Conservation (phyloP, 2,888 invertebrate species). For the Synanthedon myopaeformis region DNA sequence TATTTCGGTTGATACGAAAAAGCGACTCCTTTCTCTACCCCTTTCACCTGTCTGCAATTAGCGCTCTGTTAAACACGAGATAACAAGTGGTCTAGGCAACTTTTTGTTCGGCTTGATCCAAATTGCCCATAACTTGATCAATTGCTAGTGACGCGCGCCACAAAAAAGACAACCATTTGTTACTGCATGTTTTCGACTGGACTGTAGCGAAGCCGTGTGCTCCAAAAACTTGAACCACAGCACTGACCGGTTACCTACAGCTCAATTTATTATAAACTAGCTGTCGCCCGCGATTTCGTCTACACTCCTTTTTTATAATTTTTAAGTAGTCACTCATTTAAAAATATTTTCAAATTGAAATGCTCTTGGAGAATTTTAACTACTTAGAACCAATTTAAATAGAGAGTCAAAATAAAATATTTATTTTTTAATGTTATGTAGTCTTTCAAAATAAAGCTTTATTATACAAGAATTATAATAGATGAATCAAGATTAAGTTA, state of each 20-base stretch:
- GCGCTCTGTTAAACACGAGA: slow-evolving; percentile 59
- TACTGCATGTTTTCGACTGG: slow-evolving; percentile 6
- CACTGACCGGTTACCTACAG: no score
- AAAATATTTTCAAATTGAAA: no score
- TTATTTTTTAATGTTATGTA: no score
- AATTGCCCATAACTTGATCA: slow-evolving; percentile 33
- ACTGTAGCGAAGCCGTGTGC: slow-evolving; percentile 5
- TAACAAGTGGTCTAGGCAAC: slow-evolving; percentile 32
- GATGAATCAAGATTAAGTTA: no score
- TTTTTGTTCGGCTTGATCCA: slow-evolving; percentile 24
- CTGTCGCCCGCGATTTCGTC: not conserved
- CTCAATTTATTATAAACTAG: slow-evolving; percentile 3
- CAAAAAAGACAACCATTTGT: slow-evolving; percentile 6
- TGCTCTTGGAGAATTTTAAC: no score
- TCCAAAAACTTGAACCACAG: slow-evolving; percentile 5
- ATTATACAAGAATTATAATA: no score
- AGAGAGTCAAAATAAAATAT: no score
- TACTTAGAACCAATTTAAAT: no score
- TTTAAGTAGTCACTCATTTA: no score
- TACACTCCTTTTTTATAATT: no score
- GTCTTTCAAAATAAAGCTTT: no score
- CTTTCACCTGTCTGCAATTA: slow-evolving; percentile 58
- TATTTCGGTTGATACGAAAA: slow-evolving; percentile 30
- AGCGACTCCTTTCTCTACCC: slow-evolving; percentile 52
- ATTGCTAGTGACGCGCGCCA: slow-evolving; percentile 11